phyloP scores from a whole-genome alignment of 1,140 invertebrate species.

The Drosophila sulfurigaster region DNA sequence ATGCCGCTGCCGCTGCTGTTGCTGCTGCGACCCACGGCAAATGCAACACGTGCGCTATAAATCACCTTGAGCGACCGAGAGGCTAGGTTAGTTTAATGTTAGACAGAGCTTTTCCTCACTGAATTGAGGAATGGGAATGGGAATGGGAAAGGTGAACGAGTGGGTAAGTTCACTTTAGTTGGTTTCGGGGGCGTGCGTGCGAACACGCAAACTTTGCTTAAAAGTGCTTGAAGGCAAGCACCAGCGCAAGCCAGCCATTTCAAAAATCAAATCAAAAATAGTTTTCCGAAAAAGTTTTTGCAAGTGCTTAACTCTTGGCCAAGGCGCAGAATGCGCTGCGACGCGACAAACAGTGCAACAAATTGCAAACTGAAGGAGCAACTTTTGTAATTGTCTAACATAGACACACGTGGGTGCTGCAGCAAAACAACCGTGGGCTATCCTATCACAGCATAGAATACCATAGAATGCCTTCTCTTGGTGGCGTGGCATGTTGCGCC shows the following conservation, averaged over 20 bases:
- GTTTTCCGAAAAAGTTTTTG: slow-evolving; percentile 67
- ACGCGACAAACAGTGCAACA: slow-evolving; percentile 80
- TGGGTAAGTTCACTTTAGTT: not conserved
- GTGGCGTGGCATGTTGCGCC: slow-evolving; percentile 35
- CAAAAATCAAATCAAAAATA: slow-evolving; percentile 83
- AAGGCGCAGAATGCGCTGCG: slow-evolving; percentile 30
- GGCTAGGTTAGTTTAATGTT: slow-evolving; percentile 18
- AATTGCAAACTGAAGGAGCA: slow-evolving; percentile 73
- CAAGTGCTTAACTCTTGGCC: slow-evolving; percentile 73
- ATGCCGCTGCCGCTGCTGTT: not conserved
- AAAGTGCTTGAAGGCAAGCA: slow-evolving; percentile 46
- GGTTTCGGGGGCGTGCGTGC: slow-evolving; percentile 21
- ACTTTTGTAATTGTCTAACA: slow-evolving; percentile 78
- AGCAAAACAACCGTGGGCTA: not conserved
- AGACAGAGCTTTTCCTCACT: not conserved
- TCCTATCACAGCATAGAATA: slow-evolving; percentile 10
- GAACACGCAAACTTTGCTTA: slow-evolving; percentile 54
- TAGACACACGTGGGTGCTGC: slow-evolving; percentile 71
- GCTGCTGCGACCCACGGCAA: slow-evolving; percentile 53
- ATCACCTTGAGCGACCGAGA: slow-evolving; percentile 56
- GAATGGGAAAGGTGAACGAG: too few species aligned
- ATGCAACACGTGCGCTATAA: slow-evolving; percentile 81
- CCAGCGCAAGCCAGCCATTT: slow-evolving; percentile 54
- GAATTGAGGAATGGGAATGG: too few species aligned
- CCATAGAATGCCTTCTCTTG: slow-evolving; percentile 14